A percentile compares a stretch with the other conserved stretches of the same genome.
phyloP scores from a whole-genome alignment of 2,888 invertebrate species.

The Scrobipalpa atriplicella region DNA sequence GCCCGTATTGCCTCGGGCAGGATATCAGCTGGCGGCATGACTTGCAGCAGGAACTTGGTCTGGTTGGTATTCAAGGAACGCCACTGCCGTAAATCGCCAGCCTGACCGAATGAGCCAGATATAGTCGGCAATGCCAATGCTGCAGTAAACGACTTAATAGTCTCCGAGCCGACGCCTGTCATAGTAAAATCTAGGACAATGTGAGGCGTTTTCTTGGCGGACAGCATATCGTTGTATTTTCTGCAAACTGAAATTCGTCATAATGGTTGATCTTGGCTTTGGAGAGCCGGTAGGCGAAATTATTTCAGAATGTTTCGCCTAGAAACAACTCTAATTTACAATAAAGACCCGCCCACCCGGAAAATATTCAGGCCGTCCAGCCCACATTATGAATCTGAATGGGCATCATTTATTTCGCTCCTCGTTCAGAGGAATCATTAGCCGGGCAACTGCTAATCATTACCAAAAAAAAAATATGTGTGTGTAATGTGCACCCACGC shows the following conservation, averaged over 20 bases:
- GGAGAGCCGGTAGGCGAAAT: not conserved
- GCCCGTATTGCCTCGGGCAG: conserved; percentile 92
- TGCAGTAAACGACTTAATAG: conserved; percentile 91
- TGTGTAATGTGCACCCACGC: no score
- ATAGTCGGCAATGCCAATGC: conserved; percentile 92
- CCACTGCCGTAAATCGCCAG: conserved; percentile 93
- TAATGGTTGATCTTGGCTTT: not conserved
- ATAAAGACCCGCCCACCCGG: no score
- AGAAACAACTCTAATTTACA: not conserved
- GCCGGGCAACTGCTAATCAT: not conserved
- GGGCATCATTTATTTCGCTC: no score
- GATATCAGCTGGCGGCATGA: conserved; percentile 93
- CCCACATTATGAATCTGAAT: not conserved
- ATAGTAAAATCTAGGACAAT: conserved; percentile 92
- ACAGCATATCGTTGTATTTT: conserved; percentile 86
- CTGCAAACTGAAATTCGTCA: conserved; percentile 84
- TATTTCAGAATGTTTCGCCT: not conserved
- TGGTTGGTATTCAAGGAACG: conserved; percentile 87
- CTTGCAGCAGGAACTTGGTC: conserved; percentile 89
- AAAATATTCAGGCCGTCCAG: not conserved
- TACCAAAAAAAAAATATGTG: not conserved
- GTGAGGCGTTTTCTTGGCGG: conserved; percentile 87
- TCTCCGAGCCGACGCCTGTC: conserved; percentile 91
- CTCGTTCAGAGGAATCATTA: not conserved
- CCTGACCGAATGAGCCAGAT: conserved; percentile 92